Evolutionary conservation across 2,797 vertebrate species (phyloP).

Genomic region (Chelidonichthys spinosus): DNA sequence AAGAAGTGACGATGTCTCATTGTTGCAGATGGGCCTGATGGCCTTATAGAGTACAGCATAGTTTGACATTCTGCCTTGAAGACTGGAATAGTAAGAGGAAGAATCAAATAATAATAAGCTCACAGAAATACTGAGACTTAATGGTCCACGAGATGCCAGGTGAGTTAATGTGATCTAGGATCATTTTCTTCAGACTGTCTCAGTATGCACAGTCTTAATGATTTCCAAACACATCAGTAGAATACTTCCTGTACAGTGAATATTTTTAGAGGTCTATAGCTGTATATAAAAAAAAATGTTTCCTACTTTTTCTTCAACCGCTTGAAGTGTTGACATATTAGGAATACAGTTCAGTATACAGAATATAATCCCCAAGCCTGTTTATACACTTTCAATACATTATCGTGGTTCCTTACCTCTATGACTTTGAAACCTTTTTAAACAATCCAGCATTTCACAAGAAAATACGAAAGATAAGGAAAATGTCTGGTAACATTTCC

Average conservation of each 20-base stretch:
- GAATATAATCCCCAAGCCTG: too few relatives aligned
- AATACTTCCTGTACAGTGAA: background rate
- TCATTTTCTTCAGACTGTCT: background rate
- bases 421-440: background rate
- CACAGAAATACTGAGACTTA: background rate
- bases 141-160: too few relatives aligned
- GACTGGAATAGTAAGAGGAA: slow-evolving; percentile 9
- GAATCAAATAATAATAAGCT: background rate
- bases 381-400: too few relatives aligned
- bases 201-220: background rate
- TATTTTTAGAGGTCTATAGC: background rate
- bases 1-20: background rate
- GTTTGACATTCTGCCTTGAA: slow-evolving; percentile 9
- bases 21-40: background rate
- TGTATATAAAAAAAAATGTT: background rate
- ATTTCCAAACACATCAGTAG: background rate
- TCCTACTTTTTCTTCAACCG: background rate
- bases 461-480: background rate
- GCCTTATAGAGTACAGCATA: background rate
- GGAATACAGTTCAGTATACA: too few relatives aligned
- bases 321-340: too few relatives aligned
- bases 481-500: background rate
- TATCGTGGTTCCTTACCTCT: background rate
- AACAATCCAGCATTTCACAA: background rate
- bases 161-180: background rate